Percentiles rank a stretch among this genome's conserved stretches.
phyloP scores from a whole-genome alignment of 2,797 vertebrate species.

The Hoplostethus mediterraneus region DNA sequence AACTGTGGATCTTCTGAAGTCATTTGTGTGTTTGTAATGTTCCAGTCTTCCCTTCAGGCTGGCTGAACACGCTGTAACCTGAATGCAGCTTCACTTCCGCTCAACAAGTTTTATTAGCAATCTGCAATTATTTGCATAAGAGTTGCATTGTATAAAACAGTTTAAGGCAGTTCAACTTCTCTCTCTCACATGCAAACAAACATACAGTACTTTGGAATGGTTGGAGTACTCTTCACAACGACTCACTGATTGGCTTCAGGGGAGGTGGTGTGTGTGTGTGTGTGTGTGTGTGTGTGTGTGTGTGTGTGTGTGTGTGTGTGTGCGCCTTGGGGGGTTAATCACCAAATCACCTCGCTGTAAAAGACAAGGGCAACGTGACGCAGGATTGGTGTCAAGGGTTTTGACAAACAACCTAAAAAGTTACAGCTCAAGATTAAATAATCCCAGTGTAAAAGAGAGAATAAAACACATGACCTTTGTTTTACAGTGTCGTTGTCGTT shows the following conservation, averaged over 20 bases:
- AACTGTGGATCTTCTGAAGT: neutral
- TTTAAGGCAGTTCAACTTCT: neutral
- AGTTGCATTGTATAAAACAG: too few relatives aligned
- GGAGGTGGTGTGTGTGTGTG: neutral
- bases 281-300: neutral
- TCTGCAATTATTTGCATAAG: too few relatives aligned
- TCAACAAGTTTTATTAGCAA: too few relatives aligned
- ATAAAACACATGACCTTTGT: too few relatives aligned
- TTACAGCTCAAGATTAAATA: too few relatives aligned
- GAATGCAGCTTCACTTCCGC: neutral
- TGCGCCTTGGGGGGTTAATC: too few relatives aligned
- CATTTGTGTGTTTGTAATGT: neutral
- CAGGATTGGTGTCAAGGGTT: too few relatives aligned
- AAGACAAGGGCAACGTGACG: too few relatives aligned
- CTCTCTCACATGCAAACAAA: neutral
- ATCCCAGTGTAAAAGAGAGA: too few relatives aligned
- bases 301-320: neutral
- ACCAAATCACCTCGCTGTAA: too few relatives aligned
- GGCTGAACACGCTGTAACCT: neutral
- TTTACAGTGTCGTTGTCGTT: too few relatives aligned
- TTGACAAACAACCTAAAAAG: too few relatives aligned
- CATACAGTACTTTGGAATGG: neutral
- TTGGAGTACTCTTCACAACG: neutral
- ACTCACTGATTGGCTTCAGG: neutral
- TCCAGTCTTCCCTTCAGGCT: conserved; percentile 10